These are phyloP conservation scores for Malurus alboscapulatus DNA, from an alignment of 2,113 vertebrate genomes.

Conservation along the genomic window DNA sequence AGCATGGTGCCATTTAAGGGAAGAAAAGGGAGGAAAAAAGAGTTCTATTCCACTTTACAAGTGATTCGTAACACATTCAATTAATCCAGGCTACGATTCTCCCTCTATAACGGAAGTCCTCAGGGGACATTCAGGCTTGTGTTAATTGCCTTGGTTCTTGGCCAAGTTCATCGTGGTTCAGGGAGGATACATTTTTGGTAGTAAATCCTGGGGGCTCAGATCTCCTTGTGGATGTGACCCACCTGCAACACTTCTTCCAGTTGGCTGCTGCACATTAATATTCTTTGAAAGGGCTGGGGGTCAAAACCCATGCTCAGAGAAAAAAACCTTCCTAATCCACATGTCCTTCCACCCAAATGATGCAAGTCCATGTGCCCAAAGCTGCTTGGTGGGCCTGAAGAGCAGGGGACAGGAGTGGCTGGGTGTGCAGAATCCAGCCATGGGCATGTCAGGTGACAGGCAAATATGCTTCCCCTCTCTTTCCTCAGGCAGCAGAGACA, in stretches of 20 bases:
- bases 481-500: not conserved
- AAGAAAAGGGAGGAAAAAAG: not conserved
- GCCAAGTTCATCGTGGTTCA: not conserved
- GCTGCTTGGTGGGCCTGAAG: fast-evolving
- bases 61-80: not conserved
- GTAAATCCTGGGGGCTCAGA: not conserved
- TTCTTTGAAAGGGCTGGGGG: not conserved
- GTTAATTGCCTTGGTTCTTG: not conserved
- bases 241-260: not conserved
- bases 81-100: not conserved
- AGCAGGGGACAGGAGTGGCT: not conserved
- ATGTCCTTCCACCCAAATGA: not conserved
- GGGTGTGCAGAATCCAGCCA: not conserved
- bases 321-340: not conserved
- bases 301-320: not conserved
- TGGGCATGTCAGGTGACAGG: not conserved
- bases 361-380: fast-evolving
- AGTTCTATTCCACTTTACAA: not conserved
- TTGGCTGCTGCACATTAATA: not conserved
- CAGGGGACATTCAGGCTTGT: not conserved
- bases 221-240: not conserved
- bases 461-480: not conserved
- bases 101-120: not conserved
- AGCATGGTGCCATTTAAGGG: not conserved
- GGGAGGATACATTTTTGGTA: not conserved